Base-by-base conservation (phyloP, 2,797 vertebrate species). In the Chromobotia macracanthus region DNA sequence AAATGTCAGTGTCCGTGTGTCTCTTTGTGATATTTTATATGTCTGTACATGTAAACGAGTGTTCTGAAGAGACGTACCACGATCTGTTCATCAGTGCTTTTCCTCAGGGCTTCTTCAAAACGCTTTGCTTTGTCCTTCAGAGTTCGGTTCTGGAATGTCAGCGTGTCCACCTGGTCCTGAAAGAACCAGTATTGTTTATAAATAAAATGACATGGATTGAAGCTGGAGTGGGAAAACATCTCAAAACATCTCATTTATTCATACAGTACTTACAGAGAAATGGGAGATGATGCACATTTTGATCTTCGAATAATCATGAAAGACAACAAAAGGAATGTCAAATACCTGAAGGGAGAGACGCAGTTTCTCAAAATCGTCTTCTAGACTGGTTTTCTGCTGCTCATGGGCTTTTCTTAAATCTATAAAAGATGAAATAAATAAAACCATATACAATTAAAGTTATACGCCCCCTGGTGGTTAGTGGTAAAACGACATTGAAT, bases 61-160 rank as follows among this genome's bases (percentile, higher is more conserved):
- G 51, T 67, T 41, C 21, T 11, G 50, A 23, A 63, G 41, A 64
- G 19, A 48, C 21, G 19, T 93, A 99, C 97, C 93, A 98, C 92
- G 25, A 98, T 93, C 85, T 98, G 96, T 69, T 98, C 96, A 38
- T 98, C 96, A 0, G 95, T 95, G 75, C 93, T 97, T 83, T 94
- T 97, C 90, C 95, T 95, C 87, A 99, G 84, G 31, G 98, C 98
- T 79, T 98, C 96, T 88, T 99, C 98, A 82, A 99, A 99, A 77
- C 96, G 95, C 44, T 94, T 95, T 79, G 97, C 98, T 88, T 96
- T 95, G 85, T 97, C 95, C 85, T 93, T 93, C 84, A 99, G 92
- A 84, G 92, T 93, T 75, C 95, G 94, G 83, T 97, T 98, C 91
- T 99, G 97, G 90, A 98, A 97, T 13, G 95, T 97, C 76, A 99